Evolutionary conservation across 2,113 vertebrate genomes (phyloP), one percentile per base, ranked within the genome.

Genomic region (Progne subis): DNA sequence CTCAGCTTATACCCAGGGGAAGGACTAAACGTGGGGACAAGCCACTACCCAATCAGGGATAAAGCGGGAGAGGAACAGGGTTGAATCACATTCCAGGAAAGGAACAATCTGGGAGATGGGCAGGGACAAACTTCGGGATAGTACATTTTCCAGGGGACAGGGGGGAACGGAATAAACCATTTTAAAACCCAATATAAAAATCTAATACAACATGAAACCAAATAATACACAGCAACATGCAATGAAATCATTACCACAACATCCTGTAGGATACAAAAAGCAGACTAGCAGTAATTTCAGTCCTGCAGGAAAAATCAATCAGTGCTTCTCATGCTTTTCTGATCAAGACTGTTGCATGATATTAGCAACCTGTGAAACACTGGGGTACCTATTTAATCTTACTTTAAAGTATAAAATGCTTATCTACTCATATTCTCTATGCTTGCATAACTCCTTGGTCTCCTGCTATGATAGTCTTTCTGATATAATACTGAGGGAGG

Each of bases 291-390:
- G 75, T 82, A 93, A 94, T 95, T 96, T 85, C 29, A 81, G 47
- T 75, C 60, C 64, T 56, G 56, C 52, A 82, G 70, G 44, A 90
- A 92, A 95, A 95, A 94, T 86, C 90, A 77, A 41, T 89, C 64
- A n/a, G 11, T 55, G 25, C 47, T 95, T 91, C 78, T 87, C 41
- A 57, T 74, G 29, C 31, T 29, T 90, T 92, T 87, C 70, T 80
- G 70, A 82, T 90, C 8, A 26, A 90, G 75, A 59, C 9, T 74
- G 32, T 34, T 50, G 46, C 39, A 74, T 65, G n/a, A 77, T 80
- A 90, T 79, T 85, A 94, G 23, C 59, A 94, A 87, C 44, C 43
- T 55, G 20, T 77, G 53, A 87, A 91, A 92, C 50, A 79, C 65
- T 28, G 14, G 26, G 9, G 2, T n/a, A 82, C 18, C 12, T 20